phyloP scores from a whole-genome alignment of 2,113 vertebrate genomes.

The Myotis davidii region DNA sequence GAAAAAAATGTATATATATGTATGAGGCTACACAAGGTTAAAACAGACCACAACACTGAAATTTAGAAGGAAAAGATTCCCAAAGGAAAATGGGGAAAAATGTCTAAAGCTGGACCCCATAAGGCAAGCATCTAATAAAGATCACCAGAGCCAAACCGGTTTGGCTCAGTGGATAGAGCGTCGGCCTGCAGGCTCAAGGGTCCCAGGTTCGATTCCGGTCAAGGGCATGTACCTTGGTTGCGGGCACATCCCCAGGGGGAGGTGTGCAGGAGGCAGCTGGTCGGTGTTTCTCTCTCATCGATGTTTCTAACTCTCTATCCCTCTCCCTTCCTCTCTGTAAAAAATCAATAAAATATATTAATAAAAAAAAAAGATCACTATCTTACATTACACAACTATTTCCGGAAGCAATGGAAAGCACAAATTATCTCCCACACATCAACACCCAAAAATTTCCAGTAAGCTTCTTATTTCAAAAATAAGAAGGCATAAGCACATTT shows the following conservation, averaged over 20 bases:
- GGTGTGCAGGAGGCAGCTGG: no score
- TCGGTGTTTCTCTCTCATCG: no score
- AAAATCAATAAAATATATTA: no score
- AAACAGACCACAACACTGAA: background rate
- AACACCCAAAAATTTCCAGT: background rate
- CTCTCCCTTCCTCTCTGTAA: no score
- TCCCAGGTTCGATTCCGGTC: no score
- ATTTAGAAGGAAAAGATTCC: constrained; percentile 11
- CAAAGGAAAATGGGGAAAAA: background rate
- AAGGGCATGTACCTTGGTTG: no score
- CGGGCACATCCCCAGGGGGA: no score
- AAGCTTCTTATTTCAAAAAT: constrained; percentile 50
- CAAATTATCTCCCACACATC: constrained; percentile 38
- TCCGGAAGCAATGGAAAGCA: background rate
- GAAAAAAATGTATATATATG: background rate
- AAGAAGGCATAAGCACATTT: constrained; percentile 28
- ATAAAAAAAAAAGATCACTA: no score
- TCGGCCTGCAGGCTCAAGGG: no score
- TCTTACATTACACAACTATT: background rate
- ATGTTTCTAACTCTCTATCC: no score
- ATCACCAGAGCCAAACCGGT: no score
- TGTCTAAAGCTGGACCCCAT: background rate
- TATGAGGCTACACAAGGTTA: background rate
- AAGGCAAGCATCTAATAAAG: constrained; percentile 21
- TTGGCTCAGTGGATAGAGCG: no score